phyloP scores from a whole-genome alignment of 2,797 vertebrate species.

The Crax fasciolata region DNA sequence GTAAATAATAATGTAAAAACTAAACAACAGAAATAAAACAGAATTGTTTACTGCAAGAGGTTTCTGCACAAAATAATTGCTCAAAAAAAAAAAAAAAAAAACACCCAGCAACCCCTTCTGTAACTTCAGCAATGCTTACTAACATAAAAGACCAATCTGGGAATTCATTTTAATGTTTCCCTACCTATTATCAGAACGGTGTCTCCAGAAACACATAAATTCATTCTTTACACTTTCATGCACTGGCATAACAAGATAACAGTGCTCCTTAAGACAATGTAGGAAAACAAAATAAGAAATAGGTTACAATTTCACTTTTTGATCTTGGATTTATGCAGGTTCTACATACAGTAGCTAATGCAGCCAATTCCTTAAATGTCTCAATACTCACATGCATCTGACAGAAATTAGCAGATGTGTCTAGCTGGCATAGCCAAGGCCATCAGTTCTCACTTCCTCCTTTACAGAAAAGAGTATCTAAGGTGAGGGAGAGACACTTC shows the following conservation, averaged over 20 bases:
- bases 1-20: slow-evolving; percentile 48
- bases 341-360: neutral
- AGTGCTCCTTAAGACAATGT: neutral
- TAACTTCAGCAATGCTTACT: slow-evolving; percentile 40
- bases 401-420: neutral
- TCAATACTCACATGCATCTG: neutral
- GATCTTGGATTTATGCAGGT: neutral
- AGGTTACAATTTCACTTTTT: neutral
- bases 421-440: neutral
- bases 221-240: neutral
- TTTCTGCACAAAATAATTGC: slow-evolving; percentile 28
- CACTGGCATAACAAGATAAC: neutral
- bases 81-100: neutral
- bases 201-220: slow-evolving; percentile 24
- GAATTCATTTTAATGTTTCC: slow-evolving; percentile 32
- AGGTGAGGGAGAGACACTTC: neutral
- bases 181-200: neutral
- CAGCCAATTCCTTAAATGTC: neutral
- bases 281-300: neutral
- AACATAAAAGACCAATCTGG: slow-evolving; percentile 35
- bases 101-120: neutral
- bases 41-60: slow-evolving; percentile 35
- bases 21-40: slow-evolving; percentile 31
- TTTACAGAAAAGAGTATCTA: neutral
- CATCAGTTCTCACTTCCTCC: neutral